These are phyloP conservation scores for Bombyx mori DNA, from an alignment of 1,140 invertebrate genomes.

Conservation along the genomic window ASM3026992v2 NC_085114.1:11864001-11864500, in stretches of 20 bases:
- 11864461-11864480: no score
- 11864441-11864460: no score
- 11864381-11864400: not conserved
- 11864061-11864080: no score
- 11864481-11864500: constrained; percentile 25
- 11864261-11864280: not conserved
- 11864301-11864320: no score
- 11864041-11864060: no score
- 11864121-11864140: constrained; percentile 27
- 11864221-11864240: constrained; percentile 3
- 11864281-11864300: no score
- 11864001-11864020: no score
- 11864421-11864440: no score
- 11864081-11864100: not conserved
- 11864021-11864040: no score
- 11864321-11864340: no score
- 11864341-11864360: no score
- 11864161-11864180: constrained; percentile 39
- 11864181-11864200: constrained; percentile 49
- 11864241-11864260: constrained; percentile 1
- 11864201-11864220: constrained; percentile 33
- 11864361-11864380: not conserved
- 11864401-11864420: no score
- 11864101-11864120: constrained; percentile 17
- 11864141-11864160: constrained; percentile 34